Conservation (phyloP, 1,140 invertebrate species). For the Oryctes rhinoceros region DNA sequence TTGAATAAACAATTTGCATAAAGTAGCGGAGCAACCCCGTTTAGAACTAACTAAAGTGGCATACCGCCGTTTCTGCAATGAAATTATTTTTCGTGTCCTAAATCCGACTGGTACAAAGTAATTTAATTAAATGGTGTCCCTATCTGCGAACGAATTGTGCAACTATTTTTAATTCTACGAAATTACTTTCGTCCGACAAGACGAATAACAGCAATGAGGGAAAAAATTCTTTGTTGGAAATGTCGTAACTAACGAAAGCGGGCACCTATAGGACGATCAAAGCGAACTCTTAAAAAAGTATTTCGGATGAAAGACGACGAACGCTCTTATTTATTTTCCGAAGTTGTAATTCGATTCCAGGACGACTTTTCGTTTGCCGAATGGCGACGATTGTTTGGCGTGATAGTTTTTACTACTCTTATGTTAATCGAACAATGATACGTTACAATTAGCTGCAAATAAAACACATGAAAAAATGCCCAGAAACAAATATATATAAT, state of each 20-base stretch:
- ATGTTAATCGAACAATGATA: too few species aligned
- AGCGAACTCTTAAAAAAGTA: not conserved
- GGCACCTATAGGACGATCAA: not conserved
- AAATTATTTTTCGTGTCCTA: slow-evolving; percentile 12
- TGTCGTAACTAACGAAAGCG: not conserved
- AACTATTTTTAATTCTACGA: slow-evolving; percentile 18
- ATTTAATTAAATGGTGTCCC: slow-evolving; percentile 5
- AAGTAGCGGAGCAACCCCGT: not conserved
- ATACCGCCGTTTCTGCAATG: not conserved
- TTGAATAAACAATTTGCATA: not conserved
- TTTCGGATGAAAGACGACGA: not conserved
- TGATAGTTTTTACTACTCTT: too few species aligned
- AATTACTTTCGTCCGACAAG: slow-evolving; percentile 7
- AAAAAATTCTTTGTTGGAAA: slow-evolving; percentile 17
- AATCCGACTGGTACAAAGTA: not conserved
- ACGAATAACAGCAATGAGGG: not conserved
- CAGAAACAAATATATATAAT: too few species aligned
- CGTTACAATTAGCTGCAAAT: too few species aligned
- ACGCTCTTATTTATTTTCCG: not conserved
- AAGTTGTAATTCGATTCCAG: not conserved
- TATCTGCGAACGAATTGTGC: not conserved
- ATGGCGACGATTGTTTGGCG: too few species aligned
- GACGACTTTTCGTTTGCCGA: too few species aligned
- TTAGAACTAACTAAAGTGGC: not conserved
- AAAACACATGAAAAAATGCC: too few species aligned